phyloP scores from a whole-genome alignment of 35 echinoderm and acorn worm species.

The Apostichopus californicus region DNA sequence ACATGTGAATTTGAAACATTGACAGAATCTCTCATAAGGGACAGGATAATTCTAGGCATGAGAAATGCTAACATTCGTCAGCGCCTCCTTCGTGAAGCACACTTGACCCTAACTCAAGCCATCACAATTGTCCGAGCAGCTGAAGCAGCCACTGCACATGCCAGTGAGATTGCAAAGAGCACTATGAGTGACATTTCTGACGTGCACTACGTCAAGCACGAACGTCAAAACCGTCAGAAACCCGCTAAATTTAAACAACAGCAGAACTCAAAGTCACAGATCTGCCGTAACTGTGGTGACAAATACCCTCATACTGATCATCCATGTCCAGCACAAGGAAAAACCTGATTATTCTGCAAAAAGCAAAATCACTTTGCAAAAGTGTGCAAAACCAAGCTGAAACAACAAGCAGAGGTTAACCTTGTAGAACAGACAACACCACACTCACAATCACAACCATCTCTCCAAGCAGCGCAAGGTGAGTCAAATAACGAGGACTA shows the following conservation, averaged over 20 bases:
- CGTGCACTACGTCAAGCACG: not conserved
- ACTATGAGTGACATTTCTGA: not conserved
- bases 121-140: not conserved
- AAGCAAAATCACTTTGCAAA: constrained; percentile 54
- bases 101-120: not conserved
- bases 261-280: not conserved
- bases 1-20: not conserved
- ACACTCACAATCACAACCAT: not conserved
- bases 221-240: not conserved
- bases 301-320: constrained; percentile 26
- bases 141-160: not conserved
- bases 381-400: not conserved
- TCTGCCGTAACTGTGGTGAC: constrained; percentile 26
- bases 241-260: not conserved
- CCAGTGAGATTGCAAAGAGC: not conserved
- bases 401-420: not conserved
- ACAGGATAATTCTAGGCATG: not conserved
- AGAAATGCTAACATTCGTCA: not conserved
- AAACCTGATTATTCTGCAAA: constrained; percentile 10
- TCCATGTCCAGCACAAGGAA: constrained; percentile 48
- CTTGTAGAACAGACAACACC: not conserved
- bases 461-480: not conserved
- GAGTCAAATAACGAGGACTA: not conserved
- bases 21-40: not conserved
- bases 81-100: too few relatives aligned